These are phyloP conservation scores for Chlorospingus semifuscus DNA, from an alignment of 2,797 vertebrate genomes.

Conservation along the genomic window DNA sequence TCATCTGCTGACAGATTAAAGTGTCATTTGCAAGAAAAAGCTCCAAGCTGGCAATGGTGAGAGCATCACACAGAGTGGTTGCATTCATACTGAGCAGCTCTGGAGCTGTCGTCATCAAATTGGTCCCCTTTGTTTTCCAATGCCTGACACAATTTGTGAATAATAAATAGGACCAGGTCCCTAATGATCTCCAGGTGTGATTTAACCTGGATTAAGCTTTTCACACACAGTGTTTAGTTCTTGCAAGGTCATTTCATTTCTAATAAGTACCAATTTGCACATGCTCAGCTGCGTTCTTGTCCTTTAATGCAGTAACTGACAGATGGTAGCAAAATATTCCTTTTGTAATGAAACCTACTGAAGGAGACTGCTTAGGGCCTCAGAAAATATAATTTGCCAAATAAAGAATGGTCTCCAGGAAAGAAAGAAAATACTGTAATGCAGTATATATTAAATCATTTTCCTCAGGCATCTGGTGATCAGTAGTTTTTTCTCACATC, in stretches of 20 bases:
- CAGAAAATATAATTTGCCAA: conserved; percentile 23
- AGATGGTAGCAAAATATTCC: conserved; percentile 54
- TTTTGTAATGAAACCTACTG: conserved; percentile 39
- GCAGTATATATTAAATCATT: neutral
- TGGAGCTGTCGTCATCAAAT: neutral
- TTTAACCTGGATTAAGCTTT: conserved; percentile 43
- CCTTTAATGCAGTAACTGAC: conserved; percentile 29
- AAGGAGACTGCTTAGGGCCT: conserved; percentile 26
- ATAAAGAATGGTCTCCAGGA: conserved; percentile 6
- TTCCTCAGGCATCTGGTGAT: conserved; percentile 9
- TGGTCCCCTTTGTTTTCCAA: neutral
- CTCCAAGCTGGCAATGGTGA: neutral
- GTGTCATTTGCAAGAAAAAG: neutral
- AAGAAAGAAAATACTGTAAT: neutral
- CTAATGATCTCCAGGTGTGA: conserved; percentile 9
- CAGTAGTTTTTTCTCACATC: neutral
- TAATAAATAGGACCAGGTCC: neutral
- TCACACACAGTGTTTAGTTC: neutral
- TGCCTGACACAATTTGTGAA: neutral
- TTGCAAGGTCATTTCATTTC: conserved; percentile 30
- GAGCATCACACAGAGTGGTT: neutral
- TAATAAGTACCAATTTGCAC: neutral
- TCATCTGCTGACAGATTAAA: neutral
- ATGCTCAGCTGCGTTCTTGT: neutral
- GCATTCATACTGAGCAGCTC: neutral